Evolutionary conservation across 2,797 vertebrate genomes (phyloP).

Genomic region (Nyctibius grandis): DNA sequence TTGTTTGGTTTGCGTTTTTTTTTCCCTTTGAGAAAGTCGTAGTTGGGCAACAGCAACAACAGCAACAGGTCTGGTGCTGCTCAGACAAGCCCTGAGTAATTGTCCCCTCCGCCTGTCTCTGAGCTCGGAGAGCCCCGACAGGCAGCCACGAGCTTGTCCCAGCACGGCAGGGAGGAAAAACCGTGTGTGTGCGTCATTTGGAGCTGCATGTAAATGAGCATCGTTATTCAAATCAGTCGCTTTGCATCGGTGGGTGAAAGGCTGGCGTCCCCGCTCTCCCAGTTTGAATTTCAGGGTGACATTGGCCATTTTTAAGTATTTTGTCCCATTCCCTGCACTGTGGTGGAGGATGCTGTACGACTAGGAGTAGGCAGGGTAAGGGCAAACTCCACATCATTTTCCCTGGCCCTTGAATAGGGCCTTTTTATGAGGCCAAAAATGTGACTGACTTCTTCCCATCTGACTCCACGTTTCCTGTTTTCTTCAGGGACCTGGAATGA

Average conservation of each 20-base stretch:
- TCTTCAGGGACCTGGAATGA: background rate
- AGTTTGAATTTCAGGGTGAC: rapidly evolving
- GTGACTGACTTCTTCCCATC: background rate
- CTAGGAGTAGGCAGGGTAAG: background rate
- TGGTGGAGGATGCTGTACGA: rapidly evolving
- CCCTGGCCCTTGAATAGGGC: background rate
- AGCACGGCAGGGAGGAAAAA: background rate
- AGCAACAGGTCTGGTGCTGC: background rate
- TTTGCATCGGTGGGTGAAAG: slow-evolving; percentile 47
- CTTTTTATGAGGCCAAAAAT: background rate
- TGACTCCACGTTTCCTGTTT: slow-evolving; percentile 3
- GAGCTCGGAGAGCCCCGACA: background rate
- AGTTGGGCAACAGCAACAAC: background rate
- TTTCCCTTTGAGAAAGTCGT: background rate
- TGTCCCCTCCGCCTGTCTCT: background rate
- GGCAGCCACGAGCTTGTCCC: background rate
- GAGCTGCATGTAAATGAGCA: background rate
- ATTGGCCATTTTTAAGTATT: background rate
- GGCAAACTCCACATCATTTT: background rate
- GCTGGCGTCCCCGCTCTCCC: background rate
- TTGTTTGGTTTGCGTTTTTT: background rate
- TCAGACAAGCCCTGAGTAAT: background rate
- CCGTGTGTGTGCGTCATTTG: slow-evolving; percentile 25
- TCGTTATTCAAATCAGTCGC: slow-evolving; percentile 39
- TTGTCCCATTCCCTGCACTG: background rate